These are phyloP conservation scores for Porites rus DNA, from an alignment of 92 coral and sea anemone genomes.

Conservation along the genomic window DNA sequence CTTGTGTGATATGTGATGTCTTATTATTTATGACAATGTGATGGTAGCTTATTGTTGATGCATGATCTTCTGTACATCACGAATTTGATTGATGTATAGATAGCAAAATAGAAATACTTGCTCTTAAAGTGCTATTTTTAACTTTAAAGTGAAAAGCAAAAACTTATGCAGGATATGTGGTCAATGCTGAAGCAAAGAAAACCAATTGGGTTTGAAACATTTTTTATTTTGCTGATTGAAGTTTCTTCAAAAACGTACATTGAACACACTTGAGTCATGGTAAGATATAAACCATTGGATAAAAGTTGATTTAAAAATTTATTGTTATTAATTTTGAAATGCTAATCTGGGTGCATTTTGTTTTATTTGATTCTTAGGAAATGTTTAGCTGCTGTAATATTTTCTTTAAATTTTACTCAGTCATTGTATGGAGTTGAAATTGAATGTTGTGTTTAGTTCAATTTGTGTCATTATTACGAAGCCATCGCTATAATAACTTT, in stretches of 20 bases:
- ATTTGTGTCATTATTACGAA: neutral
- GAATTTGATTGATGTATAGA: neutral
- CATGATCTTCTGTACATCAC: neutral
- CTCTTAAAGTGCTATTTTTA: constrained; percentile 16
- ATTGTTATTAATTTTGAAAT: neutral
- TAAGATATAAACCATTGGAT: too few species aligned
- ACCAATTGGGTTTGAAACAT: neutral
- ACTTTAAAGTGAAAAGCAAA: neutral
- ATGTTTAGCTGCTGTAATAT: too few species aligned
- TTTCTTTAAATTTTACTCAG: neutral
- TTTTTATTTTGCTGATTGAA: neutral
- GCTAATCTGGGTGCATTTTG: too few species aligned
- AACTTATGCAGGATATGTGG: neutral
- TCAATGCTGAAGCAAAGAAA: neutral
- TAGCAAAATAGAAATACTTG: neutral
- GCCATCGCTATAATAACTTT: neutral
- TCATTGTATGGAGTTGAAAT: neutral
- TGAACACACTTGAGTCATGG: neutral
- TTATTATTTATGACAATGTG: neutral
- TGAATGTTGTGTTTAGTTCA: neutral
- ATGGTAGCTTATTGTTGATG: neutral
- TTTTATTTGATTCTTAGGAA: too few species aligned
- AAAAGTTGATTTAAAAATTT: too few species aligned
- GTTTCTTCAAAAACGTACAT: neutral
- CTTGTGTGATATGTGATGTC: neutral